Evolutionary conservation across 2,888 invertebrate species (phyloP), one percentile per base, ranked within the genome.

Genomic region (Zygogramma bicolorata): DNA sequence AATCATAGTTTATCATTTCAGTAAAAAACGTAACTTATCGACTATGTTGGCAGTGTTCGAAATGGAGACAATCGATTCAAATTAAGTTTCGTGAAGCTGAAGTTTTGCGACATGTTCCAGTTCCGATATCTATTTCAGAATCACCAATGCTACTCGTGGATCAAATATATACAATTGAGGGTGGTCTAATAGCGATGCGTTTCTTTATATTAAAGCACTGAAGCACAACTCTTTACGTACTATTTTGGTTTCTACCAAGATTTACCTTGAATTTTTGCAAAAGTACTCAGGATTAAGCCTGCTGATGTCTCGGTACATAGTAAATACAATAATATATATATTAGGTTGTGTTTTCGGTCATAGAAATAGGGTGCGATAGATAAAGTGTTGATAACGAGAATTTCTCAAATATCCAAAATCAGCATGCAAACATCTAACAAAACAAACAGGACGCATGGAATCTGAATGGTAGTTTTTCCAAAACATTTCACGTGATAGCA

Each of bases 231-330:
- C 13, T 49, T 46, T 74, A 40, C 60, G 49, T 29, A 61, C 58
- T 69, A 62, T 70, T 61, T 70, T 59, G 27, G 60, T 65, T n/a
- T 60, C 70, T 70, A 73, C 70, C 29, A 58, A 46, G 25, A 77
- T 71, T 81, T 81, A 81, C 81, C 81, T 81, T 81, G 22, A 77
- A 70, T 53, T 65, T 76, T 71, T 69, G 70, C 69, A 61, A 65
- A 74, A 70, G 75, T 68, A 70, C 71, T 73, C 78, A 78, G 80
- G 80, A 79, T 78, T 80, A 81, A 81, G 79, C 80, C 79, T 49
- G 74, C 31, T 75, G 76, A 40, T 34, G 74, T 77, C 63, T 63
- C 63, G 63, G 77, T 71, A 70, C 59, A 75, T 67, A 68, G 65
- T 62, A 46, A 74, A 75, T 71, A 75, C 65, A 74, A 68, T 62